Evolutionary conservation across 2,888 invertebrate genomes (phyloP).

Genomic region (Pristionchus japonicus): DNA sequence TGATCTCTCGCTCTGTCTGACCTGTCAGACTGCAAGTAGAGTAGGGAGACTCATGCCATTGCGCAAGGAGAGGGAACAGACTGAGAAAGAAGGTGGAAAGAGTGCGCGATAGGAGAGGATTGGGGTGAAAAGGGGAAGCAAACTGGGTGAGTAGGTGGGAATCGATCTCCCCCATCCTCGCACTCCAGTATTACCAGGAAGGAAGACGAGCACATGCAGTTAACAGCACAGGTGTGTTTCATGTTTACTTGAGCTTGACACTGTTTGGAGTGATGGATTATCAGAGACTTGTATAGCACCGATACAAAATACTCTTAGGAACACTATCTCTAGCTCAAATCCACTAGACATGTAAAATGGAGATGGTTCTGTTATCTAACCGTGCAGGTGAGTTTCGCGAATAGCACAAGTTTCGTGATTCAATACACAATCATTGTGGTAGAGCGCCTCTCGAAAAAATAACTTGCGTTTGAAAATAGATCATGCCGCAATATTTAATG

Average conservation of each 20-base stretch:
- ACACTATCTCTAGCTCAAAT: no score
- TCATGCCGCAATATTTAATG: neutral
- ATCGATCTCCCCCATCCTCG: neutral
- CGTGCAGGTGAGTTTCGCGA: neutral
- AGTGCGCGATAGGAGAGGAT: neutral
- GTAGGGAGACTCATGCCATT: neutral
- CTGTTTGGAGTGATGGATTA: no score
- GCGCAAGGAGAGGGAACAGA: neutral
- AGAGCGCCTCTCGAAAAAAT: no score
- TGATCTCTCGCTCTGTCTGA: neutral
- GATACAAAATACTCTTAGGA: no score
- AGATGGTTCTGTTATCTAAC: no score
- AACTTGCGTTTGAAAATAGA: neutral
- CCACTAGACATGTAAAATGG: no score
- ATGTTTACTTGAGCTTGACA: no score
- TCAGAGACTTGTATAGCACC: no score
- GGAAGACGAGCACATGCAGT: neutral
- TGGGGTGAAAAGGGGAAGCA: neutral
- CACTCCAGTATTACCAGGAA: neutral
- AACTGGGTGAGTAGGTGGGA: conserved; percentile 6
- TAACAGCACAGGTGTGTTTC: neutral
- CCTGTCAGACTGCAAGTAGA: neutral
- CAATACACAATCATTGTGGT: no score
- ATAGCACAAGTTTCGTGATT: neutral
- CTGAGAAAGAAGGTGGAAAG: neutral